Evolutionary conservation across 2,888 invertebrate species (phyloP).

Genomic region (Schrankia costaestrigalis): DNA sequence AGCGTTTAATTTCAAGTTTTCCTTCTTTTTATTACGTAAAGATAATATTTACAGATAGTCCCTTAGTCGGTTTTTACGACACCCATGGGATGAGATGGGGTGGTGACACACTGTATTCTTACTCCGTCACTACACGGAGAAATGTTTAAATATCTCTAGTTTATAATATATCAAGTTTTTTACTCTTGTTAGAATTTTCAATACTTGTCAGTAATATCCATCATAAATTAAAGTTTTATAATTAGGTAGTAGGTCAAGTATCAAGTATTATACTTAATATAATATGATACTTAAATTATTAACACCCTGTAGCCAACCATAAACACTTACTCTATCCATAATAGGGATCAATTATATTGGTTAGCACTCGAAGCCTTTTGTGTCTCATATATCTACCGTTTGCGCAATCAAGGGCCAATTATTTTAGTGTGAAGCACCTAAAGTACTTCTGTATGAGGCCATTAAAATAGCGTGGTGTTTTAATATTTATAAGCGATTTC

Average conservation of each 20-base stretch:
- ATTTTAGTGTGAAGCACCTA: slow-evolving; percentile 33
- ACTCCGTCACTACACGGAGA: too few species aligned
- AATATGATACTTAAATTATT: too few species aligned
- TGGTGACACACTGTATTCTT: too few species aligned
- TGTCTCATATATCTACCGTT: slow-evolving; percentile 16
- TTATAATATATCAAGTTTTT: slow-evolving; percentile 1
- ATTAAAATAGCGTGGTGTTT: slow-evolving; percentile 3
- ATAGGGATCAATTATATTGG: slow-evolving; percentile 11
- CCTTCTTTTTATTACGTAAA: too few species aligned
- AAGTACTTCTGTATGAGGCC: slow-evolving; percentile 27
- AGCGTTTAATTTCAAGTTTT: too few species aligned
- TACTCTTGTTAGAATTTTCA: neutral
- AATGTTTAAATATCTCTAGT: too few species aligned
- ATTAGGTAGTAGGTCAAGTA: neutral
- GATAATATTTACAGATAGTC: too few species aligned
- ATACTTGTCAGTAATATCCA: neutral
- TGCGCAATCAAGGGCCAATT: slow-evolving; percentile 44
- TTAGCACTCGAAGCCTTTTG: slow-evolving; percentile 12
- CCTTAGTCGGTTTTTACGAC: too few species aligned
- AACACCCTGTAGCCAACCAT: too few species aligned
- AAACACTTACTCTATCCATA: slow-evolving; percentile 7
- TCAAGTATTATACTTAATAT: too few species aligned
- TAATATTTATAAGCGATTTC: too few species aligned
- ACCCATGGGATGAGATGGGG: too few species aligned
- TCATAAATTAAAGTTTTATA: neutral